Evolutionary conservation across 2,797 vertebrate genomes (phyloP), one percentile per base, ranked within the genome.

Genomic region (Lateolabrax maculatus): DNA sequence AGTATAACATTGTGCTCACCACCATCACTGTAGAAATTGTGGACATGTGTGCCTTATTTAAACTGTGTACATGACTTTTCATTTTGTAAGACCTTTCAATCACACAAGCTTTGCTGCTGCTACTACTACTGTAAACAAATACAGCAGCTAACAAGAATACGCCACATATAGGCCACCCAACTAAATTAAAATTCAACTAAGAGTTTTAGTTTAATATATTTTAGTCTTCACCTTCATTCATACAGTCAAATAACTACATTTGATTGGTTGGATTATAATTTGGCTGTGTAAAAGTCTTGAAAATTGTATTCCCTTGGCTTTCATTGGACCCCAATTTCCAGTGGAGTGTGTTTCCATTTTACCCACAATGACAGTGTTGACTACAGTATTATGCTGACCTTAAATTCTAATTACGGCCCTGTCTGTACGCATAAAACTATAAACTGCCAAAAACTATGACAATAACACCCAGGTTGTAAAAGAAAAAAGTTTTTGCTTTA

Each of bases 31-130:
- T 6, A 23, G 11, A 12, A 52, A 69, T 36, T 67, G 41, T 27
- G 19, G 43, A 80, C 34, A 43, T 56, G 67, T 75, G 34, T 78
- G 51, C 57, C 83, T 79, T 77, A 82, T 43, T 77, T 71, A 66
- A 83, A 65, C 39, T 34, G 21, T 55, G 44, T n/a, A 69, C 31
- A n/a, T 21, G 39, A 36, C 37, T n/a, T 72, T 52, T 27, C 18
- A 46, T 41, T 77, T 68, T 44, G 12, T 41, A 66, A 70, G 57
- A 31, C 27, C 39, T 77, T 82, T 69, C 46, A 69, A 52, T 80
- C 27, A 51, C 25, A 67, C 41, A 1, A 13, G 57, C 23, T 80
- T 74, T 79, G 75, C 63, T 31, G 34, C n/a, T 64, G 16, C 16
- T 18, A 3, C 0, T 12, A 36, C 21, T 70, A 13, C 9, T 73